Conservation (phyloP, 2,113 vertebrate genomes). For the Onychorhynchus coronatus region DNA sequence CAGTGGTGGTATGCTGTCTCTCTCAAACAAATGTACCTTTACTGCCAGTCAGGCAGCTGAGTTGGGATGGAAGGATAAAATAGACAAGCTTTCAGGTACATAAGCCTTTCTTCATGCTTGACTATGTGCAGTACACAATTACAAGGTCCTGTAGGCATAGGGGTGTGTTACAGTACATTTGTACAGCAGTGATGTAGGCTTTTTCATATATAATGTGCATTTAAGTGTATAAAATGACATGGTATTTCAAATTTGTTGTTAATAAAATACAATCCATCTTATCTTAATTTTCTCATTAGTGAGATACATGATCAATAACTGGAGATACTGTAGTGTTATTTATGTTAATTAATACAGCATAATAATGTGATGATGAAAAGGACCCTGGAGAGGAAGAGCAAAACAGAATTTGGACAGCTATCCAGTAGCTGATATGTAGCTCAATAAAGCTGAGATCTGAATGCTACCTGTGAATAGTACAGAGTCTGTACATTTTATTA, state of each 20-base stretch:
- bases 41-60: not conserved
- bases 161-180: not conserved
- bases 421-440: not conserved
- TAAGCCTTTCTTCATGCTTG: not conserved
- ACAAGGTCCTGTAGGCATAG: not conserved
- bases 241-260: not conserved
- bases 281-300: not conserved
- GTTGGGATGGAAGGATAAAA: not conserved
- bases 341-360: not conserved
- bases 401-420: not conserved
- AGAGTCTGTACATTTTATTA: not conserved
- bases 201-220: not conserved
- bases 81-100: not conserved
- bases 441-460: not conserved
- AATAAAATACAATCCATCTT: not conserved
- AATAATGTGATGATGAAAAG: not conserved
- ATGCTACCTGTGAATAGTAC: not conserved
- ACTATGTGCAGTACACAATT: not conserved
- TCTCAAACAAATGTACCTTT: not conserved
- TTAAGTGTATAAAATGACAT: not conserved
- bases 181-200: not conserved
- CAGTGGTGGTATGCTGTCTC: accelerated
- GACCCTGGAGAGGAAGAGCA: not conserved
- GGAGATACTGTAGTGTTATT: not conserved
- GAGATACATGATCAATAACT: not conserved